phyloP scores from a whole-genome alignment of 1,140 invertebrate species.

The Trialeurodes vaporariorum region DNA sequence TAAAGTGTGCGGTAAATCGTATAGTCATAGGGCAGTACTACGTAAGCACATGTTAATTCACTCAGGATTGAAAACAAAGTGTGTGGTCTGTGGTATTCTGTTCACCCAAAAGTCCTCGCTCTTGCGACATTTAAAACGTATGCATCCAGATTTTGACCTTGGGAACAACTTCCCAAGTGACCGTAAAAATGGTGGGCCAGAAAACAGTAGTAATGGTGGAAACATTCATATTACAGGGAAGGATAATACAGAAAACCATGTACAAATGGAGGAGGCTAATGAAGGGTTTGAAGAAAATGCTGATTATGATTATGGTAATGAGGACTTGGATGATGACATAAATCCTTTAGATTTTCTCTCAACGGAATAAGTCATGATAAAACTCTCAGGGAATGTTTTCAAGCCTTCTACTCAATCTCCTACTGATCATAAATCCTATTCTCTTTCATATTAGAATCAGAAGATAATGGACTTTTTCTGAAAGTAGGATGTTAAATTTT shows the following conservation, averaged over 20 bases:
- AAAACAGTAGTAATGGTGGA: not conserved
- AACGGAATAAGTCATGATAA: not conserved
- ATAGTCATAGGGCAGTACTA: conserved; percentile 20
- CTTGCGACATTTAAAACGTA: conserved; percentile 24
- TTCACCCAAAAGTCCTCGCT: conserved; percentile 27
- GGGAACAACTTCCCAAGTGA: not conserved
- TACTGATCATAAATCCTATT: too few relatives aligned
- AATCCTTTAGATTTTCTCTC: not conserved
- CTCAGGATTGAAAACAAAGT: conserved; percentile 23
- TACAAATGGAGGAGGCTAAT: not conserved
- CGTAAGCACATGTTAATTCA: conserved; percentile 24
- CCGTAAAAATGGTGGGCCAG: not conserved
- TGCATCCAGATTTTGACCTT: conserved; percentile 17
- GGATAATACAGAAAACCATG: not conserved
- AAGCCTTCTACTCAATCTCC: too few relatives aligned
- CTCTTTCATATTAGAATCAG: too few relatives aligned
- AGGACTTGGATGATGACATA: not conserved
- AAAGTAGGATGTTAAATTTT: too few relatives aligned
- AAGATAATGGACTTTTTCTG: too few relatives aligned
- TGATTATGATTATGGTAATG: not conserved
- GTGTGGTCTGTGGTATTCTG: conserved; percentile 24
- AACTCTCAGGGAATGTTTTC: too few relatives aligned
- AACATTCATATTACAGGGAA: not conserved
- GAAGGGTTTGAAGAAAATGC: not conserved
- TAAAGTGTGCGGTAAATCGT: conserved; percentile 20